phyloP scores from a whole-genome alignment of 2,888 invertebrate genomes.

The Lasius fuliginosus region DNA sequence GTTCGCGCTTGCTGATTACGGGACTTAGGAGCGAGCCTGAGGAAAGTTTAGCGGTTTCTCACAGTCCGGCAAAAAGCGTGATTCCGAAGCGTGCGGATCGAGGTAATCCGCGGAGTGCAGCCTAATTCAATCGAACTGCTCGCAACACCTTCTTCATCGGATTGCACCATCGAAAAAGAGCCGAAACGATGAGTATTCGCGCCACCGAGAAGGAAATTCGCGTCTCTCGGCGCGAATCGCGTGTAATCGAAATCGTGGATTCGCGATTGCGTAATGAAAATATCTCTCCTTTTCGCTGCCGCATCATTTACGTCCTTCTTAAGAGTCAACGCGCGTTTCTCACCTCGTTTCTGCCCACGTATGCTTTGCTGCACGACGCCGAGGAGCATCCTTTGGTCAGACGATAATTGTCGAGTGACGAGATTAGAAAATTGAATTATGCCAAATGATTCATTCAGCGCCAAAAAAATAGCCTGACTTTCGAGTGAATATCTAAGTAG shows the following conservation, averaged over 20 bases:
- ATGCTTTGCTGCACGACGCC: background rate
- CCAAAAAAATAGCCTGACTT: background rate
- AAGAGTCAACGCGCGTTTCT: background rate
- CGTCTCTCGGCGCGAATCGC: slow-evolving; percentile 59
- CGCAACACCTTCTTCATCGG: slow-evolving; percentile 65
- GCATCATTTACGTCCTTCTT: slow-evolving; percentile 11
- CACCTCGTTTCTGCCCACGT: slow-evolving; percentile 1
- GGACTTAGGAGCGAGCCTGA: slow-evolving; percentile 59
- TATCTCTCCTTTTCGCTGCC: slow-evolving; percentile 1
- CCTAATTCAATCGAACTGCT: slow-evolving; percentile 75
- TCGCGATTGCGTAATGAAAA: slow-evolving; percentile 62
- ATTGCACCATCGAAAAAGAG: slow-evolving; percentile 64
- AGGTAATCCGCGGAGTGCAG: slow-evolving; percentile 66
- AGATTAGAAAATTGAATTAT: background rate
- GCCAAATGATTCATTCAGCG: background rate
- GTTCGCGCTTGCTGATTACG: slow-evolving; percentile 66
- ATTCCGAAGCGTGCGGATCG: slow-evolving; percentile 62
- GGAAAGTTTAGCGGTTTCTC: slow-evolving; percentile 80
- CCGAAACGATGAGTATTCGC: slow-evolving; percentile 64
- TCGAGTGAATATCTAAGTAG: background rate
- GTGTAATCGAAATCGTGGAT: slow-evolving; percentile 63
- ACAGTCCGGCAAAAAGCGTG: slow-evolving; percentile 71
- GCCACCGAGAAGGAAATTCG: slow-evolving; percentile 57
- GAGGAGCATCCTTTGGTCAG: background rate
- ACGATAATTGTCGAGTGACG: background rate